Base-by-base conservation (phyloP, 92 coral and sea anemone genomes). In the Zoanthus sociatus region DNA sequence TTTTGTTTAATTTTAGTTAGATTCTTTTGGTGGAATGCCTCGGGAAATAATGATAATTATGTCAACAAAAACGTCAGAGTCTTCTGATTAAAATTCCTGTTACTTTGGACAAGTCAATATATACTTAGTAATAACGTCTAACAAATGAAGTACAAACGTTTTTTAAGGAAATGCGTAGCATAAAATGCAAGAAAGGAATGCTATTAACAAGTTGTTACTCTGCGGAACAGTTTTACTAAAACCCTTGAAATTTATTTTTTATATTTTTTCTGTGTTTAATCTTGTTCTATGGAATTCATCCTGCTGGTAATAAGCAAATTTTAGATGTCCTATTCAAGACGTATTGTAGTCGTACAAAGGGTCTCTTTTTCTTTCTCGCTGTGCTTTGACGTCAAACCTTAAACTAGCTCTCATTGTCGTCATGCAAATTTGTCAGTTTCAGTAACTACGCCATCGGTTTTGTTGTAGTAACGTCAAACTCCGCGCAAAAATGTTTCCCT, bases 331-430 rank as follows among this genome's bases (percentile, higher is more conserved):
- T 81, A 66, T 64, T 81, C 47, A 20, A 74, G 85, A 66, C 74
- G 47, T 77, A 64, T 20, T 20, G 33, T 69, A 30, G 74, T 15
- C 45, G 45, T 51, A 60, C 51, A 78, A 37, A 44, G 63, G 71
- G 15, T 60, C 6, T 60, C 55, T 46, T 5, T 66, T 81, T 71
- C 47, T 16, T 42, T 81, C 85, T 81, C 14, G 76, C 85, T 81
- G 85, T 46, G 75, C 51, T 11, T 15, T 81, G 85, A 81, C 85
- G 85, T 81, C 85, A 81, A n/a, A 64, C 75, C 45, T 7, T 44
- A 63, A 81, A 63, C 42, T 37, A 42, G 63, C 30, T 26, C 31
- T 7, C 32, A 18, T 10, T 17, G 75, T 44, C 51, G 63, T 47
- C 74, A 46, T 42, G 85, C 75, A 66, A 66, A 26, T 26, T 26